These are phyloP conservation scores for Girardinichthys multiradiatus DNA, from an alignment of 2,113 vertebrate species.

Conservation along the genomic window DNA sequence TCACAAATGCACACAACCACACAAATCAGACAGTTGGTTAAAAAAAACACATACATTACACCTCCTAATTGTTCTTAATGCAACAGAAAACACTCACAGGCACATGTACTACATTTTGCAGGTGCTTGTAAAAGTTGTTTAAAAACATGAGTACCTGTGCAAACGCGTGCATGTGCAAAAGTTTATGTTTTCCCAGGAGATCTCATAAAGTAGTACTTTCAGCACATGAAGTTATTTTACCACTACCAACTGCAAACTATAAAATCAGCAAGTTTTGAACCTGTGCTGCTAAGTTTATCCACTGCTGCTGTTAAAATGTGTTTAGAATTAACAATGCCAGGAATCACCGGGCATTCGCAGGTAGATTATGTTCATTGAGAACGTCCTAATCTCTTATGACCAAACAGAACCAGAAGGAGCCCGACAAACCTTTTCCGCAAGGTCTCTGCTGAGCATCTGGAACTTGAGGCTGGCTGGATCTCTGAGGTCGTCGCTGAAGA, in stretches of 20 bases:
- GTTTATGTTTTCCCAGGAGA: slow-evolving; percentile 22
- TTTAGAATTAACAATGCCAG: slow-evolving; percentile 48
- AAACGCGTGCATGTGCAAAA: not conserved
- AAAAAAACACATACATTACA: too few relatives aligned
- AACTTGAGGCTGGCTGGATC: slow-evolving; percentile 74
- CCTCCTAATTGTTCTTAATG: not conserved
- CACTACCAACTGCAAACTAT: slow-evolving; percentile 3
- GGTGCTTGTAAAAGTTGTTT: slow-evolving; percentile 25
- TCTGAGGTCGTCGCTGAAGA: slow-evolving; percentile 81
- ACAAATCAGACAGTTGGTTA: too few relatives aligned
- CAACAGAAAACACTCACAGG: not conserved
- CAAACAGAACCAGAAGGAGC: not conserved
- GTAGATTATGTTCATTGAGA: not conserved
- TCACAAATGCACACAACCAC: not conserved
- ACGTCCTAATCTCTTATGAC: not conserved
- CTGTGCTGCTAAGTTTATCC: slow-evolving; percentile 12
- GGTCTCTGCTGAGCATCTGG: slow-evolving; percentile 79
- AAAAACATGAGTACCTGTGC: slow-evolving; percentile 3
- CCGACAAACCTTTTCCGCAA: slow-evolving; percentile 84
- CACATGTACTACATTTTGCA: slow-evolving; percentile 12
- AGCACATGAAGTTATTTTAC: slow-evolving; percentile 4
- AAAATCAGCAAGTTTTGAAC: slow-evolving; percentile 27
- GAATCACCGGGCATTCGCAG: slow-evolving; percentile 32
- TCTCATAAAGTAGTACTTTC: slow-evolving; percentile 27
- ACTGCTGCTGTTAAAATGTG: not conserved